Evolutionary conservation across 2,113 vertebrate genomes (phyloP), one percentile per base, ranked within the genome.

Genomic region (Odobenus rosmarus): DNA sequence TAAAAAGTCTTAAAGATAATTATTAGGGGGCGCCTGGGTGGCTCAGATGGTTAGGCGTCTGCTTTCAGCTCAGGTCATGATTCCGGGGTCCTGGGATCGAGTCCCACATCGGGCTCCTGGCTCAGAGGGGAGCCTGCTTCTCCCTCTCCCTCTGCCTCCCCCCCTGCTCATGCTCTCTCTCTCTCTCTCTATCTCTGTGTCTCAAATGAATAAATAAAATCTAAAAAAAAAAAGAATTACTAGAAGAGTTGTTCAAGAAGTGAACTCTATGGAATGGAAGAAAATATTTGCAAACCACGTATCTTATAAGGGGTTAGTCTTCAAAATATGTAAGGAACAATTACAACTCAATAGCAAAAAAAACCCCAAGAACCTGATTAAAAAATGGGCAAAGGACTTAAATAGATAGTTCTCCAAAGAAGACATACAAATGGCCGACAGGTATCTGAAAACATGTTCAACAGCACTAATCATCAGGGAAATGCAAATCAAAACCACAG

Each of bases 181-280:
- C 46, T 46, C 46, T 46, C 46, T 46, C 46, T 46, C 46, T 46
- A 9, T 46, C 46, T 46, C 7, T 46, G 46, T 46, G 46, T 46
- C 46, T 46, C 46, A 46, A 46, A 46, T 46, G 46, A 46, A 46
- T 46, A 46, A 46, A 46, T 46, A 93, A 0, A 84, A 16, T 21
- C 49, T 59, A 89, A 61, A 82, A 61, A 72, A 42, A 95, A 95
- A 88, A 92, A 61, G 77, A 95, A 88, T 36, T 87, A 88, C 28
- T 94, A 16, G 39, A 96, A 93, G 46, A 92, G 10, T 64, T 83
- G 4, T 46, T 93, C 91, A 74, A 88, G 46, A 96, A 80, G 42
- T 85, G 51, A 88, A 84, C 24, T 21, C 31, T 51, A 83, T 39
- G 31, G 10, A 85, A 79, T 69, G 71, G 51, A 51, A 95, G 24